Evolutionary conservation across 53 echinoderm and acorn worm genomes (phyloP).

Genomic region (Astropecten irregularis): DNA sequence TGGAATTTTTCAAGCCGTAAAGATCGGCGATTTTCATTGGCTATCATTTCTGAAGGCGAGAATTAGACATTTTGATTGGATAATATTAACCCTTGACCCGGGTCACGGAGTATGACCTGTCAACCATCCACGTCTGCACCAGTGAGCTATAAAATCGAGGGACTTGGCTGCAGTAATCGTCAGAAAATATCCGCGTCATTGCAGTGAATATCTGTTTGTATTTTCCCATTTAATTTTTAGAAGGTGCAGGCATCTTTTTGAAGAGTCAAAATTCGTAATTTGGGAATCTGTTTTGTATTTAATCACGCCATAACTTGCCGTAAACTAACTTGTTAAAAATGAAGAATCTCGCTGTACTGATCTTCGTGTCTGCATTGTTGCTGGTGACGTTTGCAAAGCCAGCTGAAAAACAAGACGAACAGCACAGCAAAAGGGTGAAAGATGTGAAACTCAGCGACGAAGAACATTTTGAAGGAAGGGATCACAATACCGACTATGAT

Average conservation of each 20-base stretch:
- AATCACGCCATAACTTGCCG: conserved; percentile 45
- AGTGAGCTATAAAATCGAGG: conserved; percentile 21
- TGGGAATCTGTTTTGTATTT: conserved; percentile 21
- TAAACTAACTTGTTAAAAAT: conserved; percentile 37
- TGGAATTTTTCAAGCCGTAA: conserved; percentile 18
- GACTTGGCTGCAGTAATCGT: neutral
- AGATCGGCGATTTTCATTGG: conserved; percentile 2
- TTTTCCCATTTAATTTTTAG: neutral
- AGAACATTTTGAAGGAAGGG: conserved; percentile 77
- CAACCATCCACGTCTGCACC: conserved; percentile 47
- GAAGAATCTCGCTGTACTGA: conserved; percentile 10
- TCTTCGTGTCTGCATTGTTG: conserved; percentile 20
- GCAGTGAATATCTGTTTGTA: no score
- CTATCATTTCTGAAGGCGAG: neutral
- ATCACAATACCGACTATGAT: conserved; percentile 89
- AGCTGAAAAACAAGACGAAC: conserved; percentile 54
- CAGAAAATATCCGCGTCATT: neutral
- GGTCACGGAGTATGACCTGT: conserved; percentile 37
- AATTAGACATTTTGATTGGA: conserved; percentile 12
- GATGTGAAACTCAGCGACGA: conserved; percentile 71
- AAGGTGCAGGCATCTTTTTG: conserved; percentile 37
- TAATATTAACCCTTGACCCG: conserved; percentile 21
- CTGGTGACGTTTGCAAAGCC: conserved; percentile 52
- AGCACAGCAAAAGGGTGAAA: conserved; percentile 63
- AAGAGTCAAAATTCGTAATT: neutral